Percentiles rank a stretch among this genome's conserved stretches.
Conservation (phyloP, 2,888 invertebrate species). For the Argyresthia albistria region DNA sequence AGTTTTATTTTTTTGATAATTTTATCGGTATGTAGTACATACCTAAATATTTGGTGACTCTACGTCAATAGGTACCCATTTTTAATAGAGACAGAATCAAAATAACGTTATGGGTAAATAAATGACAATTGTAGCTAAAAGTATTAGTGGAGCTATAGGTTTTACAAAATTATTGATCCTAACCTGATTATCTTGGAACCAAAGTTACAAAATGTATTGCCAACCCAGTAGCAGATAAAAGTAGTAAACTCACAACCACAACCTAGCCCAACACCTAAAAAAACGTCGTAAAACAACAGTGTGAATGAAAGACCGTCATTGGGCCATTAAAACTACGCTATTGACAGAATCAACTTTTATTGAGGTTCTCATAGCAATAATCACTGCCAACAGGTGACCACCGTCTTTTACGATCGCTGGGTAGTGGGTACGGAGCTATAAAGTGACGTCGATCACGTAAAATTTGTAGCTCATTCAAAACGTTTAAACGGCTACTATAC, state of each 20-base stretch:
- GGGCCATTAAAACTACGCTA: slow-evolving; percentile 54
- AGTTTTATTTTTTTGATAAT: too few species aligned
- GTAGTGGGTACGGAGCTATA: slow-evolving; percentile 20
- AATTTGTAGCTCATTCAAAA: slow-evolving; percentile 20
- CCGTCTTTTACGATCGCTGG: slow-evolving; percentile 59
- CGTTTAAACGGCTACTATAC: slow-evolving; percentile 1
- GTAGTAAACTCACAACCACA: not conserved
- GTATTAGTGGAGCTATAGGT: too few species aligned
- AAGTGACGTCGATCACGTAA: slow-evolving; percentile 46
- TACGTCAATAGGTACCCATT: too few species aligned
- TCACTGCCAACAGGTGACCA: slow-evolving; percentile 58
- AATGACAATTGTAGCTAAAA: too few species aligned
- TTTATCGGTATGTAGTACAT: too few species aligned
- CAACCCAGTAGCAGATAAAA: too few species aligned
- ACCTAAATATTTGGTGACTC: too few species aligned
- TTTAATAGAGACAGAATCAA: too few species aligned
- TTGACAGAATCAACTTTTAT: slow-evolving; percentile 49
- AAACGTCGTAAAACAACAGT: slow-evolving; percentile 11
- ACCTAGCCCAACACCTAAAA: not conserved
- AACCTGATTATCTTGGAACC: too few species aligned
- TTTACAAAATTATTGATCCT: too few species aligned
- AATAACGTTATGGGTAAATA: too few species aligned
- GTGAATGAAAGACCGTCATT: slow-evolving; percentile 52
- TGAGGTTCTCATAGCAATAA: slow-evolving; percentile 16
- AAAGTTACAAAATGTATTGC: too few species aligned